Conservation (phyloP, 2,113 vertebrate species). For the Fukomys damarensis region DNA sequence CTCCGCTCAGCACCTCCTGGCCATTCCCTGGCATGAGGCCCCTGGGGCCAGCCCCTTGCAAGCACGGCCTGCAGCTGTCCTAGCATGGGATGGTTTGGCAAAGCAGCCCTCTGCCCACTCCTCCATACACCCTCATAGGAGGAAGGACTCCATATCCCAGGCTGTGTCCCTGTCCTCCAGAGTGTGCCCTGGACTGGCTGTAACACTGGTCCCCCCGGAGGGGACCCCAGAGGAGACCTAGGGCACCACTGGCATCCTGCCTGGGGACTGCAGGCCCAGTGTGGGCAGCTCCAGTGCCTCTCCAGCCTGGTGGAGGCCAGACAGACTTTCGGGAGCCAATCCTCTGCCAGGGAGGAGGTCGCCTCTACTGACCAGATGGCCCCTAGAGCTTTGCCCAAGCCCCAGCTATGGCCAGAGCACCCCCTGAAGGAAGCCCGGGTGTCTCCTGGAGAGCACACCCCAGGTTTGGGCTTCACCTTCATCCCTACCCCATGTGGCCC, state of each 20-base stretch:
- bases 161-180: too few relatives aligned
- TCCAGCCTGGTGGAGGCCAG: neutral
- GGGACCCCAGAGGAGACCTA: neutral
- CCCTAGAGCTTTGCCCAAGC: accelerated
- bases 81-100: too few relatives aligned
- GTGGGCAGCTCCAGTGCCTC: neutral
- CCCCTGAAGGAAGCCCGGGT: neutral
- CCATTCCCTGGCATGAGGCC: neutral
- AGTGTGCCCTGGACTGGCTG: too few relatives aligned
- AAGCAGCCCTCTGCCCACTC: accelerated
- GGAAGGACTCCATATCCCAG: neutral
- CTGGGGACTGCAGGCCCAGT: neutral
- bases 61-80: accelerated
- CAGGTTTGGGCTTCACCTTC: accelerated
- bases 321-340: neutral
- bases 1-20: neutral
- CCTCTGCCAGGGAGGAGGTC: accelerated
- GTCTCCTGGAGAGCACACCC: neutral
- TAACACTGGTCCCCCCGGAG: too few relatives aligned
- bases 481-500: too few relatives aligned
- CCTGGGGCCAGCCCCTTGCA: neutral
- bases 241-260: too few relatives aligned
- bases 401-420: accelerated
- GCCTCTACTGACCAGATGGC: neutral
- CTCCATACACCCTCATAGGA: neutral